Evolutionary conservation across 2,797 vertebrate genomes (phyloP).

Genomic region (Lagocephalus sceleratus): DNA sequence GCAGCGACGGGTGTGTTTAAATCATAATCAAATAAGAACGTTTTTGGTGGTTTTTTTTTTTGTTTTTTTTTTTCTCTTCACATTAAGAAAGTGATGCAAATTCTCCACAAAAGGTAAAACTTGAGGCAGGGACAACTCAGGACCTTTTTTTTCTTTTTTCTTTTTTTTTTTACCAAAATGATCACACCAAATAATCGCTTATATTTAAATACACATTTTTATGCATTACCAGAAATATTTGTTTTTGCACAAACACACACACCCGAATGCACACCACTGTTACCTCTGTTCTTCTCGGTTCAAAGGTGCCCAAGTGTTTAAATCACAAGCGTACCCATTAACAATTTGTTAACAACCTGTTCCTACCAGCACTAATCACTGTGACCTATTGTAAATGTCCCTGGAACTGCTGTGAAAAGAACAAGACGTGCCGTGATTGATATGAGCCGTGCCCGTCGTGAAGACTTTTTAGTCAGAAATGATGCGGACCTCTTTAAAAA

Average conservation of each 20-base stretch:
- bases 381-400: conserved; percentile 12
- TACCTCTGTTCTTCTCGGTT: conserved; percentile 7
- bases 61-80: too few relatives aligned
- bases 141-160: conserved; percentile 8
- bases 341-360: conserved; percentile 39
- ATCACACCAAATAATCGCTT: conserved; percentile 4
- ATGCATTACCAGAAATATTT: conserved; percentile 1
- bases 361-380: conserved; percentile 27
- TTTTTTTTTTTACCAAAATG: conserved; percentile 13
- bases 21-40: neutral
- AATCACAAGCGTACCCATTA: conserved; percentile 32
- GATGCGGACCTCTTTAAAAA: neutral
- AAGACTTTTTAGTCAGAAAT: too few relatives aligned
- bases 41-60: too few relatives aligned
- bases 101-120: conserved; percentile 1
- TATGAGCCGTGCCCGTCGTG: too few relatives aligned
- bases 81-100: neutral
- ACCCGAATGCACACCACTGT: conserved; percentile 2
- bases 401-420: neutral
- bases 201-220: conserved; percentile 8
- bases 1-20: conserved; percentile 40
- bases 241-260: conserved; percentile 19
- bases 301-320: conserved; percentile 30
- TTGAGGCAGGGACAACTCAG: conserved; percentile 1
- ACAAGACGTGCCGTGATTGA: neutral